Evolutionary conservation across 2,797 vertebrate species (phyloP), one percentile per base, ranked within the genome.

Genomic region (Limosa lapponica): DNA sequence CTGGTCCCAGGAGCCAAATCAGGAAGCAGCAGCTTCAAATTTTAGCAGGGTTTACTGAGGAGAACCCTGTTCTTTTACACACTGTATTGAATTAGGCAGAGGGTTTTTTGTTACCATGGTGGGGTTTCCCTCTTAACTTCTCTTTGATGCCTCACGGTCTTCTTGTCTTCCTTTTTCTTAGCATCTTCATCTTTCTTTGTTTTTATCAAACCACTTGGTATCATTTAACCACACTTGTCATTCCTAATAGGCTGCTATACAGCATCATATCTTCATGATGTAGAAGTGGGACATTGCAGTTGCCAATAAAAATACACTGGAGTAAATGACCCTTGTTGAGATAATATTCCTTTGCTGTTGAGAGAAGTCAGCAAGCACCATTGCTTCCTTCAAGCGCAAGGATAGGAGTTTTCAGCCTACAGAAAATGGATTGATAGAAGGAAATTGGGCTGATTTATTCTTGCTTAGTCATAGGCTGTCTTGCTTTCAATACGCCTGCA

Each of bases 391-490:
- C 48, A 89, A 79, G 25, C 0, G 8, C 66, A 89, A 95, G 28
- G 19, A 59, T 10, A 87, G 32, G 32, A 82, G 48, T 58, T 34
- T 72, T 88, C 70, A 87, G 64, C 24, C 59, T 82, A 58, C 75
- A 93, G 46, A 96, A 87, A 95, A 91, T 14, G 1, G 55, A 73
- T 6, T 91, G 80, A 77, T 48, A 82, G 55, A 86, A 90, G 6
- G 37, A 90, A 88, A 92, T 22, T 39, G 36, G 30, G 19, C 6
- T 82, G 77, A 95, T 84, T 87, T 92, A 64, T 90, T 94, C 52
- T 71, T 93, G 91, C 49, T 92, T 95, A 91, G 89, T 88, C 84
- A 95, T 52, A 75, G 70, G 55, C 37, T 75, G 34, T 59, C 39
- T 84, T 93, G 64, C n/a, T 88, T 91, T 84, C 77, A 84, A 27